Conservation (phyloP, 2,888 invertebrate genomes). For the Coenonympha arcania region DNA sequence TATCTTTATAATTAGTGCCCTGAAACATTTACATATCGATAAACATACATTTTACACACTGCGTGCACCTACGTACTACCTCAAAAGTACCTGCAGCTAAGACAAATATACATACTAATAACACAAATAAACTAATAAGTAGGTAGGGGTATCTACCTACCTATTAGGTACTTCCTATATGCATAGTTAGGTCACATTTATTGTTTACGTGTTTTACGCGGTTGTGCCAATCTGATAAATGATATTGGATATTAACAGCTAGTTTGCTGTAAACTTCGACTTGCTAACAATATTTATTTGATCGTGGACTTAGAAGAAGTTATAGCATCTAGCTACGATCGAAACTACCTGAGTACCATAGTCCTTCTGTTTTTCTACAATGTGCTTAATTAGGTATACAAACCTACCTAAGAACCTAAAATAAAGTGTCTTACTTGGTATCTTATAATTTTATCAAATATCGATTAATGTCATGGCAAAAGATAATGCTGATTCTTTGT, state of each 20-base stretch:
- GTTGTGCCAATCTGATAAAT: conserved; percentile 44
- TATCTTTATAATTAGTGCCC: too few relatives aligned
- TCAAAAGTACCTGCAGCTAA: too few relatives aligned
- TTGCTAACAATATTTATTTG: conserved; percentile 30
- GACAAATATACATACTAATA: too few relatives aligned
- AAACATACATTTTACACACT: too few relatives aligned
- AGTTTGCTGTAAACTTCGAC: conserved; percentile 40
- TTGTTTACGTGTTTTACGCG: conserved; percentile 41
- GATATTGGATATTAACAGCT: conserved; percentile 47
- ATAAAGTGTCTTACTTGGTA: conserved; percentile 36
- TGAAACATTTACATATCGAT: too few relatives aligned
- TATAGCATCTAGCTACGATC: conserved; percentile 32
- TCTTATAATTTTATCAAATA: conserved; percentile 34
- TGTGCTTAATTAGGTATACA: too few relatives aligned
- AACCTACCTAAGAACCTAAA: too few relatives aligned
- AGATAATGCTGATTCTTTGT: conserved; percentile 29
- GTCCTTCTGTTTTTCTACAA: conserved; percentile 13
- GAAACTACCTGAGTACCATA: conserved; percentile 4
- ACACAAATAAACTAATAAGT: too few relatives aligned
- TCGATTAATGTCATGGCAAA: conserved; percentile 50
- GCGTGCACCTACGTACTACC: background rate
- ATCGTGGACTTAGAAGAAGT: conserved; percentile 36
- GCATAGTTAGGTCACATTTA: conserved; percentile 23
- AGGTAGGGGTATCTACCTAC: too few relatives aligned
- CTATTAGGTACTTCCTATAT: conserved; percentile 37